Evolutionary conservation across 2,888 invertebrate genomes (phyloP).

Genomic region (Hemithea aestivaria): DNA sequence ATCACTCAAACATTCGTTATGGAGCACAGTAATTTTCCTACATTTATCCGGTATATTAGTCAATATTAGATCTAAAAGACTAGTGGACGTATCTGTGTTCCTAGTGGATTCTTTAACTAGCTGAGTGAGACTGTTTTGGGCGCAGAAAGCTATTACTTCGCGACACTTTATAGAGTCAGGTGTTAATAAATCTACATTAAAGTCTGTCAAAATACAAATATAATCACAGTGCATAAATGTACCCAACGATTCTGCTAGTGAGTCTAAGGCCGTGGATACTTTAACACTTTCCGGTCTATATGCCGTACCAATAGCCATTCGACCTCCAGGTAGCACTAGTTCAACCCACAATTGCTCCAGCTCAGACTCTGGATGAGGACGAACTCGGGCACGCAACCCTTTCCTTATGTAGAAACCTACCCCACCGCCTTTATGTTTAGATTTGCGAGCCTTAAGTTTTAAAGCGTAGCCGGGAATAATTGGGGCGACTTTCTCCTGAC

Average conservation of each 20-base stretch:
- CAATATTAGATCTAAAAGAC: slow-evolving; percentile 17
- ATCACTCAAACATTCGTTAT: neutral
- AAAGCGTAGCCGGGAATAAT: slow-evolving; percentile 11
- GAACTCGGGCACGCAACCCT: slow-evolving; percentile 10
- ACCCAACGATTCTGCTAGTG: slow-evolving; percentile 19
- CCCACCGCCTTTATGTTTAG: slow-evolving; percentile 1
- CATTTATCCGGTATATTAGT: slow-evolving; percentile 7
- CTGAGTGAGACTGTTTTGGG: neutral
- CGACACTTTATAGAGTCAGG: neutral
- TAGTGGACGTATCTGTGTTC: slow-evolving; percentile 9
- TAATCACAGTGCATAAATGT: slow-evolving; percentile 12
- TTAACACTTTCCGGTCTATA: slow-evolving; percentile 21
- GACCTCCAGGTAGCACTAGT: slow-evolving; percentile 15
- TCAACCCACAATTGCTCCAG: slow-evolving; percentile 29
- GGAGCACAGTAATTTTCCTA: neutral
- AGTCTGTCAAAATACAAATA: slow-evolving; percentile 13
- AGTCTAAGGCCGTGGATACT: slow-evolving; percentile 14
- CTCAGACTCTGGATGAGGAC: slow-evolving; percentile 12
- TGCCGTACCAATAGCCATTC: slow-evolving; percentile 23
- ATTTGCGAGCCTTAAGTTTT: neutral
- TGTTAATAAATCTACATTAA: slow-evolving; percentile 15
- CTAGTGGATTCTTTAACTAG: slow-evolving; percentile 11
- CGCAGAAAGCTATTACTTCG: neutral
- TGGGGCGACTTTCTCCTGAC: slow-evolving; percentile 10
- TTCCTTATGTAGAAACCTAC: slow-evolving; percentile 10